These are phyloP conservation scores for Agrochola circellaris DNA, from an alignment of 2,888 invertebrate genomes.

Conservation along the genomic window DNA sequence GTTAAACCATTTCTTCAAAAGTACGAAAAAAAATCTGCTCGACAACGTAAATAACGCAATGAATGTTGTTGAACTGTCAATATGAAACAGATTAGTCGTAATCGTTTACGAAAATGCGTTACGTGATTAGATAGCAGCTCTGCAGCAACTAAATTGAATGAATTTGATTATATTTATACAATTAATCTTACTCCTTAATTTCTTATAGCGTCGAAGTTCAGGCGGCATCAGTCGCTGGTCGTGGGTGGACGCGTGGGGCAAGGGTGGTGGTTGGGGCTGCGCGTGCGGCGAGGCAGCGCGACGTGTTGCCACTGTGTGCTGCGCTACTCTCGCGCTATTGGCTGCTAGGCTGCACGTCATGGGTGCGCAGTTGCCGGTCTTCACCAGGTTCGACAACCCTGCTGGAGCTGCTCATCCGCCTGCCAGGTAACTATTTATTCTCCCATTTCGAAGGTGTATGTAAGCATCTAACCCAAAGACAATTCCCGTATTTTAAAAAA, in stretches of 20 bases:
- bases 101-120: no score
- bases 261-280: conserved; percentile 86
- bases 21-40: no score
- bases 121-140: neutral
- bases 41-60: no score
- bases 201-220: conserved; percentile 79
- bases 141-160: neutral
- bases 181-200: conserved; percentile 6
- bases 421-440: conserved; percentile 75
- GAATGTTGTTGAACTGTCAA: no score
- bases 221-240: conserved; percentile 80
- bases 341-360: conserved; percentile 97
- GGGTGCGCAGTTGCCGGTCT: conserved; percentile 98
- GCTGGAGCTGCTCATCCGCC: conserved; percentile 97
- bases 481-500: no score
- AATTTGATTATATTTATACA: neutral
- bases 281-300: conserved; percentile 93
- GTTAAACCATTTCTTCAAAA: no score
- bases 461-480: neutral
- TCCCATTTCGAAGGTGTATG: neutral
- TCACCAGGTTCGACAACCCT: conserved; percentile 99
- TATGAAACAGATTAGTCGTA: no score
- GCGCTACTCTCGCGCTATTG: conserved; percentile 95
- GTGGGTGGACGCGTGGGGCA: conserved; percentile 88
- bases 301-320: conserved; percentile 94